Conservation (phyloP, 2,797 vertebrate species). For the Emys orbicularis region DNA sequence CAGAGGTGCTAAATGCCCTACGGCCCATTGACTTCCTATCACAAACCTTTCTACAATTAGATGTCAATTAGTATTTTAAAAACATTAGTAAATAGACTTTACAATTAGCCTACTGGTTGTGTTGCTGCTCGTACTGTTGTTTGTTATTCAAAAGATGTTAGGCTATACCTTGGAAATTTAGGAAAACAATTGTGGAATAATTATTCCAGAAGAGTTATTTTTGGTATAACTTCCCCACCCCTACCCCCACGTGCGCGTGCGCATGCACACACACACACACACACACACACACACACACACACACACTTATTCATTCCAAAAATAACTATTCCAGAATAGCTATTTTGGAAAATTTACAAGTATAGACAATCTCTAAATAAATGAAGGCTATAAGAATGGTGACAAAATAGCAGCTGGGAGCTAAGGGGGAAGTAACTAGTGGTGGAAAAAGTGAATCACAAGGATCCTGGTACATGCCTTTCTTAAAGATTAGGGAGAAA, state of each 20-base stretch:
- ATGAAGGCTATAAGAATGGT: not conserved
- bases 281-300: too few species aligned
- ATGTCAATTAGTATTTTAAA: not conserved
- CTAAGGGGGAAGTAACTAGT: not conserved
- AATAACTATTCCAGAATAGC: not conserved
- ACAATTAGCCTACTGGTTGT: conserved; percentile 7
- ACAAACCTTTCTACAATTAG: not conserved
- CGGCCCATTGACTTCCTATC: not conserved
- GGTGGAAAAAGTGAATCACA: not conserved
- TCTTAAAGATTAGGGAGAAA: not conserved
- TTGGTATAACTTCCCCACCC: not conserved
- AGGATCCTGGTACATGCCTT: not conserved
- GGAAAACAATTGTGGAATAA: not conserved
- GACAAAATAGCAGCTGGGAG: conserved; percentile 1
- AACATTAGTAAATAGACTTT: not conserved
- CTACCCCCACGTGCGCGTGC: fast-evolving
- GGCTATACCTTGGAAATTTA: not conserved
- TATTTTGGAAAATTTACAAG: not conserved
- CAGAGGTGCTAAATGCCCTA: not conserved
- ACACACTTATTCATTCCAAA: not conserved
- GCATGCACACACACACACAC: fast-evolving
- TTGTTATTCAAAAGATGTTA: not conserved
- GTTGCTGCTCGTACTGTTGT: not conserved
- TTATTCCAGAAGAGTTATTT: not conserved
- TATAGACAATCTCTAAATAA: not conserved